A percentile compares a stretch with the other conserved stretches of the same genome.
Evolutionary conservation across 2,113 vertebrate species (phyloP).

Genomic region (Ictidomys tridecemlineatus): DNA sequence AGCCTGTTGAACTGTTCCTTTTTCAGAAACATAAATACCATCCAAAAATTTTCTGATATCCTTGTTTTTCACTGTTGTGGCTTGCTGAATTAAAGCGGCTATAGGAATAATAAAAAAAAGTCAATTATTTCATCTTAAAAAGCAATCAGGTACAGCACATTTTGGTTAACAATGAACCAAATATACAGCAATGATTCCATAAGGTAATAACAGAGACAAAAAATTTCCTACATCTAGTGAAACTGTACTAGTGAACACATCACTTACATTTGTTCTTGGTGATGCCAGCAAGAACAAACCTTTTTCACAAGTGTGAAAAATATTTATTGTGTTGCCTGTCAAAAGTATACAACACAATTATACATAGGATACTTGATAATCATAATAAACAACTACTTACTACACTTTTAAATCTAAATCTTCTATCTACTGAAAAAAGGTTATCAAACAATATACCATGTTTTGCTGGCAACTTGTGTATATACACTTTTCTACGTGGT

Average conservation of each 20-base stretch:
- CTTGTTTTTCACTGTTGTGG: conserved; percentile 99
- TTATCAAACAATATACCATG: neutral
- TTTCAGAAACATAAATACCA: conserved; percentile 95
- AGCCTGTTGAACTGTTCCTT: conserved; percentile 92
- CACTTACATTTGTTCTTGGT: neutral
- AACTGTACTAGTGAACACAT: neutral
- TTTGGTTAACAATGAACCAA: neutral
- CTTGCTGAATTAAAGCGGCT: conserved; percentile 99
- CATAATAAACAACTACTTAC: no score
- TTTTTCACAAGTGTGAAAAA: no score
- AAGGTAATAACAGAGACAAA: no score
- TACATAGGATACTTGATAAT: neutral
- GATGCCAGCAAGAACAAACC: neutral
- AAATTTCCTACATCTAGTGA: neutral
- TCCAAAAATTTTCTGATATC: conserved; percentile 98
- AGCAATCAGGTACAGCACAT: neutral
- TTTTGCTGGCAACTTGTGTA: neutral
- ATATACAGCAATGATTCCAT: neutral
- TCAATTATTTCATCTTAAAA: conserved; percentile 10
- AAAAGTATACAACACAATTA: no score
- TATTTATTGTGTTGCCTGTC: no score
- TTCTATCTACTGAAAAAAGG: neutral
- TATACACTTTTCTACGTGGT: neutral
- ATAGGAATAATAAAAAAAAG: conserved; percentile 67
- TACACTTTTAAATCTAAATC: neutral